A percentile compares a stretch with the other conserved stretches of the same genome.
phyloP scores from a whole-genome alignment of 2,797 vertebrate species.

The Oreortyx pictus region DNA sequence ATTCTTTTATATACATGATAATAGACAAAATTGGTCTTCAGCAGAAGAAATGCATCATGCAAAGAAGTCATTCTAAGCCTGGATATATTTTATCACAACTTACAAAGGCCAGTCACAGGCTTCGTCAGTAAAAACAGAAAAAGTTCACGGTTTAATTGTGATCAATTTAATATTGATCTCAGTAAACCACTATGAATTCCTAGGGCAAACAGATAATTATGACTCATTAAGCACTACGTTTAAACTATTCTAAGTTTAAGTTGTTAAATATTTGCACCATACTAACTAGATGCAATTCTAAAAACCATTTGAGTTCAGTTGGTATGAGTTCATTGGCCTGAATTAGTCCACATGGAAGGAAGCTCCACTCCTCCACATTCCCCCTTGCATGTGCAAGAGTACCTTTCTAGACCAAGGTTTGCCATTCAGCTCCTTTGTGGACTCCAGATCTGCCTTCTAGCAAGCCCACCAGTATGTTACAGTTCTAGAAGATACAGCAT shows the following conservation, averaged over 20 bases:
- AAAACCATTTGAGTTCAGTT: not conserved
- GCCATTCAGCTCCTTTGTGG: fast-evolving
- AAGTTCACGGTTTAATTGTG: conserved; percentile 39
- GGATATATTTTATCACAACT: not conserved
- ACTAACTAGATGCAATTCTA: not conserved
- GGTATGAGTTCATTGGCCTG: not conserved
- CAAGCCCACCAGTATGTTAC: not conserved
- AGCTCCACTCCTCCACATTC: fast-evolving
- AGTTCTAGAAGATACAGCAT: fast-evolving
- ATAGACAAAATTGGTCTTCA: not conserved
- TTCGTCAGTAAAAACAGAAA: not conserved
- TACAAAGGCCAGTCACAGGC: not conserved
- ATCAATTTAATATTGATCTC: conserved; percentile 42
- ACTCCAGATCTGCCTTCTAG: not conserved
- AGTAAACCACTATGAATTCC: conserved; percentile 14
- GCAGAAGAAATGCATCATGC: not conserved
- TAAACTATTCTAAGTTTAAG: conserved; percentile 35
- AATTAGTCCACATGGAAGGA: not conserved
- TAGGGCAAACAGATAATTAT: conserved; percentile 10
- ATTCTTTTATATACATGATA: conserved; percentile 17
- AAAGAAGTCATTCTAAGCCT: not conserved
- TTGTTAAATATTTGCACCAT: not conserved
- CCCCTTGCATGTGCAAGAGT: not conserved
- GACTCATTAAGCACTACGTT: conserved; percentile 19
- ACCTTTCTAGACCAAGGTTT: not conserved